Evolutionary conservation across 1,140 invertebrate genomes (phyloP), one percentile per base, ranked within the genome.

Genomic region (Brevipalpus yothersi): DNA sequence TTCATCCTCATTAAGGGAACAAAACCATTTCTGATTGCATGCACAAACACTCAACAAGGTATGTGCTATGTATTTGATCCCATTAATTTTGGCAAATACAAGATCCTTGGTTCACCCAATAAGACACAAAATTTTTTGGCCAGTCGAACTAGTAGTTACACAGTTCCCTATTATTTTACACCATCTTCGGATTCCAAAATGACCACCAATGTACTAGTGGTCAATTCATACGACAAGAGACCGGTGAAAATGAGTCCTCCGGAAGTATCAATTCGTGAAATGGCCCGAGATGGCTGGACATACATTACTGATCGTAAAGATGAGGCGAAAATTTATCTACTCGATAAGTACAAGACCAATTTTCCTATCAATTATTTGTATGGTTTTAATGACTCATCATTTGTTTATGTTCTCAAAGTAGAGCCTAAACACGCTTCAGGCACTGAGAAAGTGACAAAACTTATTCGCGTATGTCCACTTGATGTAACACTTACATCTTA

Each of bases 381-480:
- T 41, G 65, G 64, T 2, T 69, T 69, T 54, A 53, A 63, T 15
- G 54, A 69, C 43, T 59, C 54, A 3, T 58, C 61, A 9, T 69
- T 66, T 59, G 56, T 63, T 42, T 69, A 67, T 56, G 68, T 68
- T 58, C 31, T 69, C 19, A 66, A 51, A 51, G 21, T 19, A 15
- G 49, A 51, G 17, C 49, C 49, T n/a, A 17, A 51, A 2, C 10
- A 13, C 3, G 2, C 21, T n/a, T 10, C n/a, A 17, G n/a, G n/a
- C 9, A 4, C 12, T 8, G n/a, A 17, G 17, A 51, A 10, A n/a
- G 49, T 51, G 21, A 51, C 49, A 1, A 51, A 51, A 51, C 9
- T 51, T 2, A 17, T 17, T 51, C 49, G 49, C 17, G n/a, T 51
- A 1, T 51, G 49, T 51, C n/a, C n/a, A 1, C 9, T 10, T 17